Percentiles rank a stretch among this genome's conserved stretches.
These are phyloP conservation scores for Aspidapion aeneum DNA, from an alignment of 2,888 invertebrate genomes.

Conservation along the genomic window DNA sequence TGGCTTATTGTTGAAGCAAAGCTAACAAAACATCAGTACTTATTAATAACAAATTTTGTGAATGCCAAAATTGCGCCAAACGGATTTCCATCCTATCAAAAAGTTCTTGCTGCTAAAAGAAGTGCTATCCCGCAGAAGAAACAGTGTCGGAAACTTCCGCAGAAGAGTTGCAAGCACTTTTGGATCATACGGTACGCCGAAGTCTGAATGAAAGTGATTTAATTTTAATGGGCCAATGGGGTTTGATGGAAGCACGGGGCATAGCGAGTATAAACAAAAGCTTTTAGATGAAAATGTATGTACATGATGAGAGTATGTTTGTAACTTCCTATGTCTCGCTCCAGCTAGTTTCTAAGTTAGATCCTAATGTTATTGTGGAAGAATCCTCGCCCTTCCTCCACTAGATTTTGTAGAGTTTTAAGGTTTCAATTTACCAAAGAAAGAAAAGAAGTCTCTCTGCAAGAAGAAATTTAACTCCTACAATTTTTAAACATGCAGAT, in stretches of 20 bases:
- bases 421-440: not conserved
- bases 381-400: conserved; percentile 12
- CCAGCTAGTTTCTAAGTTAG: conserved; percentile 5
- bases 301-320: conserved; percentile 9
- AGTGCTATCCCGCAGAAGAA: conserved; percentile 9
- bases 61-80: conserved; percentile 10
- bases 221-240: not conserved
- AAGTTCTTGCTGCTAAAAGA: conserved; percentile 10
- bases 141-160: conserved; percentile 7
- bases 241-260: not conserved
- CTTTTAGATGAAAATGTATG: not conserved
- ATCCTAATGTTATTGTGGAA: conserved; percentile 10
- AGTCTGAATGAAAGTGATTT: not conserved
- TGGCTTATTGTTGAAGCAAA: conserved; percentile 12
- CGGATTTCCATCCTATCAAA: conserved; percentile 13
- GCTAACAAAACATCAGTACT: conserved; percentile 10
- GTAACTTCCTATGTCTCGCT: conserved; percentile 10
- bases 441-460: conserved; percentile 7
- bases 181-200: not conserved
- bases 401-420: conserved; percentile 9
- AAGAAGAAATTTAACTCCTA: conserved; percentile 2
- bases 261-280: conserved; percentile 4
- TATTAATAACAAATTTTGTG: conserved; percentile 10
- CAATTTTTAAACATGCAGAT: not conserved
- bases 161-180: conserved; percentile 3